Conservation (phyloP, 2,797 vertebrate species). For the Cossypha heuglini region DNA sequence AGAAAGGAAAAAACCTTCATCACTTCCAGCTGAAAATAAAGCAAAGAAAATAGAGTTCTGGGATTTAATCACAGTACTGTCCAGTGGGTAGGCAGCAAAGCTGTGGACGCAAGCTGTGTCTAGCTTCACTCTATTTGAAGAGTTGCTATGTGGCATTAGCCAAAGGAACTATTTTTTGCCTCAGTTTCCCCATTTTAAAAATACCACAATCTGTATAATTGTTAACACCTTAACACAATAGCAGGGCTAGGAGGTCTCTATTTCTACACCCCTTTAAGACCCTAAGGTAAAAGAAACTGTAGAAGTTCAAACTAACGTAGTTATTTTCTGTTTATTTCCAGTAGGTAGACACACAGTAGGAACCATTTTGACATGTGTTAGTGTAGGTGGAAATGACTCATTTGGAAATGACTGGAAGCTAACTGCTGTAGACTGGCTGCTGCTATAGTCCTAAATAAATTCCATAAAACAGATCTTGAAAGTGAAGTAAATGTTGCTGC, state of each 20-base stretch:
- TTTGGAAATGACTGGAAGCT: slow-evolving; percentile 52
- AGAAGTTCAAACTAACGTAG: not conserved
- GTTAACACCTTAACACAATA: not conserved
- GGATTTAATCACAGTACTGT: not conserved
- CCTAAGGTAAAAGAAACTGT: not conserved
- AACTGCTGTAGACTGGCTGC: slow-evolving; percentile 58
- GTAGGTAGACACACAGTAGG: slow-evolving; percentile 36
- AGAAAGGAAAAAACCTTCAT: slow-evolving; percentile 11
- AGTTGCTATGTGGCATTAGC: not conserved
- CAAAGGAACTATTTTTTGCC: not conserved
- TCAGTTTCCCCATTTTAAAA: not conserved
- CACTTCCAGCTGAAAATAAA: slow-evolving; percentile 42
- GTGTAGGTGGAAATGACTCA: slow-evolving; percentile 73
- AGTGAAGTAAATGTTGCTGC: slow-evolving; percentile 7
- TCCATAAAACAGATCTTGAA: not conserved
- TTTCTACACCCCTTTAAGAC: not conserved
- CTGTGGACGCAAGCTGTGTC: not conserved
- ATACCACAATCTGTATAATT: not conserved
- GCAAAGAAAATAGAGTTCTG: not conserved
- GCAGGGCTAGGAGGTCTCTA: not conserved
- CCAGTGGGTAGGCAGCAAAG: not conserved
- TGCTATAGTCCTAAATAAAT: slow-evolving; percentile 60
- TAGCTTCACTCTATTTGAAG: not conserved
- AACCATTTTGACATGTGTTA: slow-evolving; percentile 58
- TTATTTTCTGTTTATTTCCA: slow-evolving; percentile 30